These are phyloP conservation scores for Phytoseiulus persimilis DNA, from an alignment of 2,888 invertebrate species.

Conservation along the genomic window DNA sequence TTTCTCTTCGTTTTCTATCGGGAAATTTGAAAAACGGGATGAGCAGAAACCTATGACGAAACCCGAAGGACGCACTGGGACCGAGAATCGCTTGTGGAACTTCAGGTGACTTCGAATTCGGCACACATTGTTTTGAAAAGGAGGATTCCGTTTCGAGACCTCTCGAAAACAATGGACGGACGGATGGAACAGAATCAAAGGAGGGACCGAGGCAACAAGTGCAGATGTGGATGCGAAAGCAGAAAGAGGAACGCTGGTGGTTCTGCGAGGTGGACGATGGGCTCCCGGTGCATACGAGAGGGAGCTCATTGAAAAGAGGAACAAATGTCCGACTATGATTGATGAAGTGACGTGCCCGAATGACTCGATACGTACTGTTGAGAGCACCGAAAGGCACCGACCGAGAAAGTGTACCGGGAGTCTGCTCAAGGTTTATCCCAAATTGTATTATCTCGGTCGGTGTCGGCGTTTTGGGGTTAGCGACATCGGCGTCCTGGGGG, in stretches of 20 bases:
- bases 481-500: background rate
- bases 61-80: no score
- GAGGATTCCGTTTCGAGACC: no score
- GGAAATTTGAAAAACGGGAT: no score
- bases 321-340: background rate
- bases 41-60: no score
- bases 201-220: background rate
- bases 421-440: background rate
- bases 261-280: background rate
- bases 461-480: background rate
- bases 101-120: no score
- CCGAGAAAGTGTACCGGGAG: background rate
- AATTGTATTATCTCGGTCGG: background rate
- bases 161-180: background rate
- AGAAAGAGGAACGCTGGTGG: background rate
- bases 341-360: background rate
- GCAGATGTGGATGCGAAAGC: background rate
- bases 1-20: no score
- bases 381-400: background rate
- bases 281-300: background rate
- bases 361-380: background rate
- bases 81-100: no score
- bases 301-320: background rate
- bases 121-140: no score
- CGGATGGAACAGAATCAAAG: background rate